Conservation (phyloP, 2,113 vertebrate species). For the Nothocercus julius region DNA sequence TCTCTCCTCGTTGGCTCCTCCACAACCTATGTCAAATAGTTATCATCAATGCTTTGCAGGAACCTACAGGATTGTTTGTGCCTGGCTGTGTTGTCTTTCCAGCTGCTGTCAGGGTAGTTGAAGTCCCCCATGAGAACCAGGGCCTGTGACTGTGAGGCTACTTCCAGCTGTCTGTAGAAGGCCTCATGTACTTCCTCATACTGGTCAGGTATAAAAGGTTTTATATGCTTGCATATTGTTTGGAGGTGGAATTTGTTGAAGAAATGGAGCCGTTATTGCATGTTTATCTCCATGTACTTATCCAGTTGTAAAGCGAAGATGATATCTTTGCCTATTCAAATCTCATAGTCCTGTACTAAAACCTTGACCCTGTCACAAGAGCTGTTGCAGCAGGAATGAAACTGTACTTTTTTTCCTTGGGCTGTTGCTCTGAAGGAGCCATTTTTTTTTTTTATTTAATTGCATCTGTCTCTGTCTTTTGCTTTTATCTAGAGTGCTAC, state of each 20-base stretch:
- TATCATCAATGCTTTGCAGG: no score
- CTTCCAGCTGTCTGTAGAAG: no score
- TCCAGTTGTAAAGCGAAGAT: not conserved
- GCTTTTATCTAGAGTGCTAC: slow-evolving; percentile 23
- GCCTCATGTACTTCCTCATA: no score
- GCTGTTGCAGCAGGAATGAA: not conserved
- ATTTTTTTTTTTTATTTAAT: not conserved
- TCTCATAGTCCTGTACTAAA: not conserved
- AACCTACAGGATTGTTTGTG: no score
- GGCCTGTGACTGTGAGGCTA: no score
- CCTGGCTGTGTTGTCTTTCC: no score
- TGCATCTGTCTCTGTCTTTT: not conserved
- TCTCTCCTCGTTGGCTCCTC: no score
- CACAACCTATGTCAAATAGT: no score
- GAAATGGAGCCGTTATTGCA: not conserved
- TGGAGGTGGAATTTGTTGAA: not conserved
- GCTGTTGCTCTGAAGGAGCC: not conserved
- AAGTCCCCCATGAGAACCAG: no score
- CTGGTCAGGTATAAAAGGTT: not conserved
- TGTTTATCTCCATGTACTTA: not conserved
- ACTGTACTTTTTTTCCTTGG: not conserved
- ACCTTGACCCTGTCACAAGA: not conserved
- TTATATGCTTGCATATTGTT: not conserved
- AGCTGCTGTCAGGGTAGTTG: no score
- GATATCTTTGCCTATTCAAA: not conserved